Evolutionary conservation across 2,888 invertebrate species (phyloP).

Genomic region (Pardosa pseudoannulata): DNA sequence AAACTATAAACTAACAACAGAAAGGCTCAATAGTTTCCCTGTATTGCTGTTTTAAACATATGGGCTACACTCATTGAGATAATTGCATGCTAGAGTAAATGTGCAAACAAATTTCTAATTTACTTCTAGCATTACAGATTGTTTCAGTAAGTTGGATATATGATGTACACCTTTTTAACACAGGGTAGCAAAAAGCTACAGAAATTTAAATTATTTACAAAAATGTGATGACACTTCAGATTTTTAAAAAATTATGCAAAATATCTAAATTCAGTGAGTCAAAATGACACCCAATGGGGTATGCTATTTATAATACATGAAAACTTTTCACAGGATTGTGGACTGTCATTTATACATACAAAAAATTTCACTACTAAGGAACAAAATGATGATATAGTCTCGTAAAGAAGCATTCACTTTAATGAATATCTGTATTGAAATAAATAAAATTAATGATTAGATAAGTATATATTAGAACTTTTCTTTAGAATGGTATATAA

Average conservation of each 20-base stretch:
- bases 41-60: constrained; percentile 38
- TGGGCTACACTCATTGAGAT: constrained; percentile 39
- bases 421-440: not conserved
- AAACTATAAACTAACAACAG: constrained; percentile 22
- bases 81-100: constrained; percentile 43
- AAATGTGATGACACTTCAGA: constrained; percentile 46
- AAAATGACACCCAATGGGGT: constrained; percentile 24
- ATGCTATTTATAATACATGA: constrained; percentile 35
- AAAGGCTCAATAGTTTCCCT: constrained; percentile 21
- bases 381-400: not conserved
- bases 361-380: not conserved
- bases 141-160: constrained; percentile 30
- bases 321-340: constrained; percentile 21
- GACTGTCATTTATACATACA: constrained; percentile 27
- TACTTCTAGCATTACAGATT: constrained; percentile 41
- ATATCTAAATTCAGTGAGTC: constrained; percentile 54
- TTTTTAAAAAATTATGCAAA: constrained; percentile 52
- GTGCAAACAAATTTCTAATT: constrained; percentile 46
- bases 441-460: not conserved
- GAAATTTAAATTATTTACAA: constrained; percentile 53
- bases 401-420: constrained; percentile 2
- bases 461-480: not conserved
- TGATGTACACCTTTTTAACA: constrained; percentile 38
- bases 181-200: constrained; percentile 56
- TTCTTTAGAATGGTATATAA: not conserved